These are phyloP conservation scores for Cromileptes altivelis DNA, from an alignment of 2,113 vertebrate species.

Conservation along the genomic window DNA sequence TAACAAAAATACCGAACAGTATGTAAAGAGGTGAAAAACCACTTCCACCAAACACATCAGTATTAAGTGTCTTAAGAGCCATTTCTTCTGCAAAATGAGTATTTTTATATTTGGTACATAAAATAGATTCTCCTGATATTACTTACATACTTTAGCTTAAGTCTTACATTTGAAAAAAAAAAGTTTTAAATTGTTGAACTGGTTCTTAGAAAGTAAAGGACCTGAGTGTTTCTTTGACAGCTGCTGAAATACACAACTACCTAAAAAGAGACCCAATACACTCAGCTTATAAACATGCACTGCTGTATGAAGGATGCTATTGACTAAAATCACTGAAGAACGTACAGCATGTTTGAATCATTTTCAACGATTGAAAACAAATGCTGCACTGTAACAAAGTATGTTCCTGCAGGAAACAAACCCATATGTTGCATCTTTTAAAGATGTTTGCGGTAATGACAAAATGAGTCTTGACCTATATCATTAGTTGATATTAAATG, in stretches of 20 bases:
- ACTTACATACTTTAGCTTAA: too few species aligned
- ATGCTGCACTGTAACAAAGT: neutral
- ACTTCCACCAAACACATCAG: too few species aligned
- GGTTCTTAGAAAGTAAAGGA: too few species aligned
- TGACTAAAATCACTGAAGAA: neutral
- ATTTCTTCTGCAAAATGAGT: too few species aligned
- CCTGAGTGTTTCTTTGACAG: neutral
- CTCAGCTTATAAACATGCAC: neutral
- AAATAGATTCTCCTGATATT: too few species aligned
- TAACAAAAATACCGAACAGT: too few species aligned
- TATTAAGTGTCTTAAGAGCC: too few species aligned
- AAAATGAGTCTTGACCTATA: slow-evolving; percentile 83
- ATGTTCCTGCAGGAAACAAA: slow-evolving; percentile 21
- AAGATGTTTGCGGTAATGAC: slow-evolving; percentile 70
- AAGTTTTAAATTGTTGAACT: too few species aligned
- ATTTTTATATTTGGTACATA: too few species aligned
- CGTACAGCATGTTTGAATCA: neutral
- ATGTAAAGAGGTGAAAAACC: too few species aligned
- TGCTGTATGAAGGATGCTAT: neutral
- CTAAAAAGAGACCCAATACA: too few species aligned
- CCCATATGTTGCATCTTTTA: slow-evolving; percentile 62
- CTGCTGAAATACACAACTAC: neutral
- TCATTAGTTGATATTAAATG: slow-evolving; percentile 84
- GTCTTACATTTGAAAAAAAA: too few species aligned
- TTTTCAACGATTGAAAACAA: neutral